These are phyloP conservation scores for Drosophila ogumai DNA, from an alignment of 1,140 invertebrate genomes.

Conservation along the genomic window DNA sequence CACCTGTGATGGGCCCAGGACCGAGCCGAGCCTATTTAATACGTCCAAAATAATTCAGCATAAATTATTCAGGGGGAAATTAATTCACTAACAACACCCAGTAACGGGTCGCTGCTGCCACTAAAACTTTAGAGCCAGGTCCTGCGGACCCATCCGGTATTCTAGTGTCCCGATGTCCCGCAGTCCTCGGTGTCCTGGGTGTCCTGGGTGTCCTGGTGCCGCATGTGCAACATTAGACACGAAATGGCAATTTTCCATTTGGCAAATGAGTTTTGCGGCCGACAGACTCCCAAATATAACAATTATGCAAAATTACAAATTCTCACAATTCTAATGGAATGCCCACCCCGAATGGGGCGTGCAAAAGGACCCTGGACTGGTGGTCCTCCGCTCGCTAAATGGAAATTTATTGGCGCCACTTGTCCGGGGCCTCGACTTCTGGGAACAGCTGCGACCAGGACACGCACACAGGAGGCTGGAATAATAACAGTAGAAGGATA, in stretches of 20 bases:
- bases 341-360: conserved; percentile 8
- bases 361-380: conserved; percentile 7
- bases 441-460: conserved; percentile 53
- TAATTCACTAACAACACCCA: conserved; percentile 82
- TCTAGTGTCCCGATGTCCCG: conserved; percentile 1
- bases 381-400: conserved; percentile 59
- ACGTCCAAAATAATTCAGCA: conserved; percentile 79
- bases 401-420: conserved; percentile 80
- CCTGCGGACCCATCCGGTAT: conserved; percentile 14
- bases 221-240: conserved; percentile 81
- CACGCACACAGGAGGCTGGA: conserved; percentile 27
- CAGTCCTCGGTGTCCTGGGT: not conserved
- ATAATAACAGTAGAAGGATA: not conserved
- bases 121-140: conserved; percentile 64
- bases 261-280: conserved; percentile 84
- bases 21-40: conserved; percentile 52
- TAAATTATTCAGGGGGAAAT: conserved; percentile 83
- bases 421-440: conserved; percentile 40
- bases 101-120: conserved; percentile 51
- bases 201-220: conserved; percentile 24
- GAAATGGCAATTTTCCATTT: conserved; percentile 84
- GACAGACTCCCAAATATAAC: conserved; percentile 82
- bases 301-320: conserved; percentile 85
- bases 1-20: conserved; percentile 10
- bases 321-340: conserved; percentile 84